phyloP scores from a whole-genome alignment of 2,888 invertebrate genomes.

The Euphydryas editha region DNA sequence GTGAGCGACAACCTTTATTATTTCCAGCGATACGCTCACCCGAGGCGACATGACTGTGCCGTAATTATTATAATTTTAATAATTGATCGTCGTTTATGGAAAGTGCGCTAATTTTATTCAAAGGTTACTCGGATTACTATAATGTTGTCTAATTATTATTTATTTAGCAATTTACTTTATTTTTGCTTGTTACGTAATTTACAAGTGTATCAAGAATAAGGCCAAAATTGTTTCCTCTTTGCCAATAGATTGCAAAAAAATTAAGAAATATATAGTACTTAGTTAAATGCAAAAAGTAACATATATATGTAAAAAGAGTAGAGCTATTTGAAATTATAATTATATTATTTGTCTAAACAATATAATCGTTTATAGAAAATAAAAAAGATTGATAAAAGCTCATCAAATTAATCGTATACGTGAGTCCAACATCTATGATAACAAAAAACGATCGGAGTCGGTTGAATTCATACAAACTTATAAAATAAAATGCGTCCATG shows the following conservation, averaged over 20 bases:
- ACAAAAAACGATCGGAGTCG: slow-evolving; percentile 77
- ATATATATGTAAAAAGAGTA: neutral
- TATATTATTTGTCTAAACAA: neutral
- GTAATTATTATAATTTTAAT: slow-evolving; percentile 45
- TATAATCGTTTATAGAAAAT: slow-evolving; percentile 36
- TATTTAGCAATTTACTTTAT: slow-evolving; percentile 13
- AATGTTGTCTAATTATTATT: slow-evolving; percentile 25
- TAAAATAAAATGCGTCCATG: slow-evolving; percentile 79
- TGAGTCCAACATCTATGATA: slow-evolving; percentile 74
- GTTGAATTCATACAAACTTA: slow-evolving; percentile 64
- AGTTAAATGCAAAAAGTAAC: neutral
- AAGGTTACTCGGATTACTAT: slow-evolving; percentile 24
- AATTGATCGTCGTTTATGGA: slow-evolving; percentile 33
- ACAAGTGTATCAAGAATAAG: neutral
- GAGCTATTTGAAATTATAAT: neutral
- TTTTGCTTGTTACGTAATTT: neutral
- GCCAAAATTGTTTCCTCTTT: too few species aligned
- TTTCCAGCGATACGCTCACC: slow-evolving; percentile 47
- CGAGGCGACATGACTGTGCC: slow-evolving; percentile 41
- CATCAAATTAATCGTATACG: slow-evolving; percentile 70
- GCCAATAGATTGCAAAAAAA: too few species aligned
- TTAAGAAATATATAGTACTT: too few species aligned
- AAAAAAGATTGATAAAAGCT: slow-evolving; percentile 44
- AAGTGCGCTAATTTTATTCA: slow-evolving; percentile 34
- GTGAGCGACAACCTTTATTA: slow-evolving; percentile 69